phyloP scores from a whole-genome alignment of 2,113 vertebrate genomes.

The Osmerus mordax region DNA sequence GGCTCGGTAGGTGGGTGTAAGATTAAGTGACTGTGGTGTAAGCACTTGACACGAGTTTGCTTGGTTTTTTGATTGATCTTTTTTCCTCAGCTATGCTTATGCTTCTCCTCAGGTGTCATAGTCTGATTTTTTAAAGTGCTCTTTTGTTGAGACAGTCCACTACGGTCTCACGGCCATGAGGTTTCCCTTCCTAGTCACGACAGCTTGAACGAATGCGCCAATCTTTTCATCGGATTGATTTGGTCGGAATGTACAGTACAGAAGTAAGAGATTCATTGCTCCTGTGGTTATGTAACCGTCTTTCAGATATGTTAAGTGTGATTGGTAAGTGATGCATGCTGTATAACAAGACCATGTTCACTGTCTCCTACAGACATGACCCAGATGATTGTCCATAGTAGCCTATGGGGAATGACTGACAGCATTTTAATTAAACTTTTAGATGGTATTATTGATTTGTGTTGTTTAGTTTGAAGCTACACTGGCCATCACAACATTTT shows the following conservation, averaged over 20 bases:
- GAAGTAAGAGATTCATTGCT: neutral
- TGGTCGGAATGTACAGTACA: conserved; percentile 18
- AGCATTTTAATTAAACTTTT: no score
- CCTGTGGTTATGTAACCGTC: neutral
- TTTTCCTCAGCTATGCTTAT: neutral
- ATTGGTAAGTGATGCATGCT: no score
- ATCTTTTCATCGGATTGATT: conserved; percentile 39
- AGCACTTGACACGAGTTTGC: neutral
- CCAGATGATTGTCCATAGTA: no score
- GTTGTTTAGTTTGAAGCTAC: no score
- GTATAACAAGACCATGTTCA: no score
- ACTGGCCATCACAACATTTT: no score
- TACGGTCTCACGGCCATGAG: conserved; percentile 14
- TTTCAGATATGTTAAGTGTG: neutral
- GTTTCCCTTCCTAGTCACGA: conserved; percentile 10
- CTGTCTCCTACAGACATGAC: no score
- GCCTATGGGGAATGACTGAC: no score
- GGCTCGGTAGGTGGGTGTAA: no score
- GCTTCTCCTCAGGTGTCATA: conserved; percentile 20
- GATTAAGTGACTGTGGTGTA: no score
- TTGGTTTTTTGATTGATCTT: neutral
- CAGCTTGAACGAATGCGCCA: conserved; percentile 36
- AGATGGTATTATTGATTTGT: no score
- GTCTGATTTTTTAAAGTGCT: neutral
- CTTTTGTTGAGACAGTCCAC: conserved; percentile 21